Evolutionary conservation across 2,113 vertebrate genomes (phyloP).

Genomic region (rabbit (Oryctolagus cuniculus)): mOryCun1.1 NC_091436.1:55525501-55526000

Average conservation of each 20-base stretch:
- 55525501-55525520: constrained; percentile 53
- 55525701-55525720: background rate
- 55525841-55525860: background rate
- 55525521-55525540: background rate
- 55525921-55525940: constrained; percentile 50
- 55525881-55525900: background rate
- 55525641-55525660: constrained; percentile 56
- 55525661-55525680: constrained; percentile 49
- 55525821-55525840: background rate
- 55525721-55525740: background rate
- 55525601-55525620: background rate
- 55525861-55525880: constrained; percentile 12
- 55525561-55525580: constrained; percentile 28
- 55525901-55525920: background rate
- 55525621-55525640: constrained; percentile 38
- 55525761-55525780: background rate
- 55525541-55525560: constrained; percentile 57
- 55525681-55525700: background rate
- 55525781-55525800: background rate
- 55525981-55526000: constrained; percentile 55
- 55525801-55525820: background rate
- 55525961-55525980: constrained; percentile 11
- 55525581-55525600: constrained; percentile 33
- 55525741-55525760: background rate
- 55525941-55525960: constrained; percentile 30